Conservation (phyloP, 30 jellyfish, hydroid and myxozoan genomes). For the Turritopsis dohrnii region DNA sequence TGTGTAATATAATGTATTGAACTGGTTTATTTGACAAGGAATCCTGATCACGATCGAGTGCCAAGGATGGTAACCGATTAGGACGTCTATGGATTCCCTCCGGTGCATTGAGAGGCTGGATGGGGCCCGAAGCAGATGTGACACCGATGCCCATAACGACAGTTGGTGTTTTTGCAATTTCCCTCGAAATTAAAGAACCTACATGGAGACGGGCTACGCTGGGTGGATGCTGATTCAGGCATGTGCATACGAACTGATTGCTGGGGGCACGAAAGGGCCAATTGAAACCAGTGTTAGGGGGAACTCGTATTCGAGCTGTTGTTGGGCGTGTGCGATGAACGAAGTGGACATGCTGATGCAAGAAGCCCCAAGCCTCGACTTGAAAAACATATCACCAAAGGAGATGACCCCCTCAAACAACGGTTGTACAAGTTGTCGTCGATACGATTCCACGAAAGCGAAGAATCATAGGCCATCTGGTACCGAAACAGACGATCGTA, state of each 20-base stretch:
- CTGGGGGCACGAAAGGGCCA: neutral
- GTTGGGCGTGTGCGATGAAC: neutral
- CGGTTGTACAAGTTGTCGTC: neutral
- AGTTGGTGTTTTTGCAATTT: neutral
- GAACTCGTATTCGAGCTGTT: neutral
- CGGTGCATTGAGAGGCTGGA: no score
- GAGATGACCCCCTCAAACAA: neutral
- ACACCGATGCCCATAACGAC: neutral
- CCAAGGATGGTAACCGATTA: neutral
- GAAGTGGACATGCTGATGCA: neutral
- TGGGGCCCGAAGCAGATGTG: neutral
- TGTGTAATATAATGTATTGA: no score
- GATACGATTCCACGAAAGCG: neutral
- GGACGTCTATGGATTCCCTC: no score
- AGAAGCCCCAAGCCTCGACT: neutral
- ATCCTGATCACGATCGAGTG: no score
- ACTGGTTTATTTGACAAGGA: no score
- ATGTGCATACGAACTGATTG: neutral
- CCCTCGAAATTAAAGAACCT: neutral
- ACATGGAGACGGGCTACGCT: neutral
- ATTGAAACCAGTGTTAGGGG: neutral
- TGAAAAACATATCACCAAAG: no score
- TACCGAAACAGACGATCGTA: no score
- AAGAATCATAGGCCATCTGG: neutral
- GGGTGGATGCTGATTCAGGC: no score